phyloP scores from a whole-genome alignment of 2,888 invertebrate genomes.

The Torymus aiolomorphi region DNA sequence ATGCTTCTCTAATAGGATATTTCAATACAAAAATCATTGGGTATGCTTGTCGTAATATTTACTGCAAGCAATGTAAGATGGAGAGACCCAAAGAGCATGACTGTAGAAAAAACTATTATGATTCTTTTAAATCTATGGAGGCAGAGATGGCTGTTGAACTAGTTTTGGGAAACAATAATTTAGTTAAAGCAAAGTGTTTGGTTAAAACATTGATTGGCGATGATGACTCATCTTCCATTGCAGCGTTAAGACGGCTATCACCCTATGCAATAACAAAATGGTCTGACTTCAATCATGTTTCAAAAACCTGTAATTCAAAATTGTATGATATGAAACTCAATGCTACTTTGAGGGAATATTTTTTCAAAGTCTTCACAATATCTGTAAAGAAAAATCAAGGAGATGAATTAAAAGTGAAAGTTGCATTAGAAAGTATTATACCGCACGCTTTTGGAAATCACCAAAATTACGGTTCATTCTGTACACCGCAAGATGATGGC shows the following conservation, averaged over 20 bases:
- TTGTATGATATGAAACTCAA: conserved; percentile 53
- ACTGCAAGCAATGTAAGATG: conserved; percentile 27
- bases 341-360: conserved; percentile 43
- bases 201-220: conserved; percentile 49
- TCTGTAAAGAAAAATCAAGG: not conserved
- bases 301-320: conserved; percentile 44
- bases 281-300: conserved; percentile 50
- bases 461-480: conserved; percentile 47
- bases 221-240: conserved; percentile 41
- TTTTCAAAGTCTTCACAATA: conserved; percentile 43
- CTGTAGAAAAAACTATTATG: conserved; percentile 43
- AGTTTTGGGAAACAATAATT: conserved; percentile 36
- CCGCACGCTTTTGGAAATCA: conserved; percentile 18
- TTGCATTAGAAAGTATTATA: conserved; percentile 17
- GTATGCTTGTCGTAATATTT: conserved; percentile 32
- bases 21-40: conserved; percentile 34
- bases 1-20: conserved; percentile 18
- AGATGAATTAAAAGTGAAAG: conserved; percentile 12
- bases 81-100: conserved; percentile 28
- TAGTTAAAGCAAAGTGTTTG: conserved; percentile 24
- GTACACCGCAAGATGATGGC: conserved; percentile 27
- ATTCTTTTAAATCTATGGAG: conserved; percentile 43
- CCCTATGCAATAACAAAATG: conserved; percentile 54
- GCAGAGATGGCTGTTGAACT: conserved; percentile 48
- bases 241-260: conserved; percentile 31